Conservation (phyloP, 2,888 invertebrate genomes). For the Lapara coniferarum region DNA sequence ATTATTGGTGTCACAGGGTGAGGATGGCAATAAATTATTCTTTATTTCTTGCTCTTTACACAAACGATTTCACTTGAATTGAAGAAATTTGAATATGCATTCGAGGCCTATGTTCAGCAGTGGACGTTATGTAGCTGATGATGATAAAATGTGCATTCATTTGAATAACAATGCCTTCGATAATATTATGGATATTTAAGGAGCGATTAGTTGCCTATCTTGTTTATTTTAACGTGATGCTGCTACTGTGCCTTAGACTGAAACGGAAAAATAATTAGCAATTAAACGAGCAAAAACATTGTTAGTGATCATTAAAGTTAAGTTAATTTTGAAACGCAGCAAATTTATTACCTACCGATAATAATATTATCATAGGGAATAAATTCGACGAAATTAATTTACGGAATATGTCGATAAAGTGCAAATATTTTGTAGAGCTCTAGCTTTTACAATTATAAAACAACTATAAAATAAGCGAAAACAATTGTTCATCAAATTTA, state of each 20-base stretch:
- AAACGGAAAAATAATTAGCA: not conserved
- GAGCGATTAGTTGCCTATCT: not conserved
- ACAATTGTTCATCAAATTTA: too few relatives aligned
- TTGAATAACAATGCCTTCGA: not conserved
- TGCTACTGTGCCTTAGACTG: not conserved
- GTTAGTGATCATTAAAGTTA: not conserved
- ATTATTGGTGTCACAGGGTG: not conserved
- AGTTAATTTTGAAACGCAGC: not conserved
- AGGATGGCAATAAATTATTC: not conserved
- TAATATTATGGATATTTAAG: not conserved
- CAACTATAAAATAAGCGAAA: too few relatives aligned
- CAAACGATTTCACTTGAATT: not conserved
- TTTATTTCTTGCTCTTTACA: not conserved
- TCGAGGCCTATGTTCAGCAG: too few relatives aligned
- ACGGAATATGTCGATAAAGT: not conserved
- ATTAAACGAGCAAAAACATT: not conserved
- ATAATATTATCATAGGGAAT: not conserved
- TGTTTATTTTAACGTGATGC: conserved; percentile 3
- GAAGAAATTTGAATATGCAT: not conserved
- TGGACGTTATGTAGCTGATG: too few relatives aligned
- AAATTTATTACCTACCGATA: not conserved
- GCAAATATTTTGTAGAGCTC: not conserved
- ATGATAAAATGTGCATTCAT: too few relatives aligned
- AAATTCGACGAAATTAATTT: too few relatives aligned
- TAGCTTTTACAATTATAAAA: too few relatives aligned